Evolutionary conservation across 2,113 vertebrate species (phyloP), one percentile per base, ranked within the genome.

Genomic region (Romanogobio albipinnatus): DNA sequence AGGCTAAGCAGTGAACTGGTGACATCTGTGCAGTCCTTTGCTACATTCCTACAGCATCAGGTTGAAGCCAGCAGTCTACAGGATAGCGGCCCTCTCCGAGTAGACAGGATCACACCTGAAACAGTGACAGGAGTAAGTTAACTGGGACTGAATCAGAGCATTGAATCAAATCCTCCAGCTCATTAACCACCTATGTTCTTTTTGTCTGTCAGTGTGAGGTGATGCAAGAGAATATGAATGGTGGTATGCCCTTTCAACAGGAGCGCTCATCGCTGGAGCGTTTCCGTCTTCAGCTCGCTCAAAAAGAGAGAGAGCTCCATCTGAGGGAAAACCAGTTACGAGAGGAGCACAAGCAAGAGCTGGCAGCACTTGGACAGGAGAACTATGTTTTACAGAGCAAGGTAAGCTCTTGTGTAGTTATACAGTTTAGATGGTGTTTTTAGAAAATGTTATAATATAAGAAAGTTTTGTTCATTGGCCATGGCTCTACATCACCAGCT

Each of bases 341-440:
- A 92, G 87, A 84, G 68, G 89, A 94, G 19, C 93, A 93, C 79
- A 92, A 93, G 49, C 94, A 93, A 78, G 94, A 97, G 83, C 90
- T 97, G 80, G 91, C 89, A 81, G 88, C 9, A 1, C 87, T 98
- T 56, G 95, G 93, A 87, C 96, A 98, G 89, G 94, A 99, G 78
- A 99, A 96, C 85, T 97, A 93, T 68, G 81, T 96, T 17, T 95
- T 99, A 87, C 96, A 96, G 84, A 93, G 95, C 90, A 97, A 99
- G 96, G 98, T 97, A 93, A 76, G 68, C 62, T 13, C 36, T 39
- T 6, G 5, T 59, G 19, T 76, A 53, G 3, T 43, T 53, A 8
- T 49, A 47, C 33, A 29, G 26, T 5, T 14, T 73, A n/a, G 5
- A 24, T 13, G 17, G 51, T 64, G 3, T 47, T 45, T 61, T 80